Conservation (phyloP, 2,113 vertebrate species). For the Gadus chalcogrammus region DNA sequence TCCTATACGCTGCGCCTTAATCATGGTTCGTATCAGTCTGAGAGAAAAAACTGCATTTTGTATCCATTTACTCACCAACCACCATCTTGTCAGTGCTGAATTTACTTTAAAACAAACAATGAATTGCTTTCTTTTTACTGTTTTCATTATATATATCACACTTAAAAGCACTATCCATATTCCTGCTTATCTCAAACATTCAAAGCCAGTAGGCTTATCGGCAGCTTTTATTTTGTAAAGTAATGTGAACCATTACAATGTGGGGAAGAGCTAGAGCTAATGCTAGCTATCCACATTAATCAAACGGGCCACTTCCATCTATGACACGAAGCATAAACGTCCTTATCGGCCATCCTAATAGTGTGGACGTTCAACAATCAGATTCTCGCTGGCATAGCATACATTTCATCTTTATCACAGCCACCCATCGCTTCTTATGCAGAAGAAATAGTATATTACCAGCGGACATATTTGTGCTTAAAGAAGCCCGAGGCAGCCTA, state of each 20-base stretch:
- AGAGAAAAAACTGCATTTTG: neutral
- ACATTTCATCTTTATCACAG: slow-evolving; percentile 81
- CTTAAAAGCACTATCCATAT: slow-evolving; percentile 51
- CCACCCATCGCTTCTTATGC: slow-evolving; percentile 79
- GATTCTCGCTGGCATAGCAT: slow-evolving; percentile 91
- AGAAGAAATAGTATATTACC: slow-evolving; percentile 81
- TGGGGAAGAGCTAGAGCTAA: slow-evolving; percentile 26
- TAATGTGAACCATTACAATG: slow-evolving; percentile 48
- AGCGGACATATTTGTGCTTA: slow-evolving; percentile 74
- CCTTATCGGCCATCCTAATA: slow-evolving; percentile 62
- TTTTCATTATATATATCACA: slow-evolving; percentile 14
- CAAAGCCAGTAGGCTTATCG: slow-evolving; percentile 39
- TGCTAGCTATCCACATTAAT: slow-evolving; percentile 58
- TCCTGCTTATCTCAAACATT: slow-evolving; percentile 61
- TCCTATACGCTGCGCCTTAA: too few relatives aligned
- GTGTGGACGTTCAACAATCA: slow-evolving; percentile 77
- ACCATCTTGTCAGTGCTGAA: slow-evolving; percentile 60
- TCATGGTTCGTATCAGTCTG: too few relatives aligned
- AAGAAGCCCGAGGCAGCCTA: slow-evolving; percentile 81
- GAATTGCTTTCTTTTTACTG: slow-evolving; percentile 57
- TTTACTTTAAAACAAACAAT: slow-evolving; percentile 58
- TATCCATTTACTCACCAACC: neutral
- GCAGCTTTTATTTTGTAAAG: slow-evolving; percentile 19
- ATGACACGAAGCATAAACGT: slow-evolving; percentile 63
- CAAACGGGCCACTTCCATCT: slow-evolving; percentile 58